A percentile compares a stretch with the other conserved stretches of the same genome.
These are phyloP conservation scores for Thamnophis sirtalis DNA, from an alignment of 2,113 vertebrate genomes.

Conservation along the genomic window DNA sequence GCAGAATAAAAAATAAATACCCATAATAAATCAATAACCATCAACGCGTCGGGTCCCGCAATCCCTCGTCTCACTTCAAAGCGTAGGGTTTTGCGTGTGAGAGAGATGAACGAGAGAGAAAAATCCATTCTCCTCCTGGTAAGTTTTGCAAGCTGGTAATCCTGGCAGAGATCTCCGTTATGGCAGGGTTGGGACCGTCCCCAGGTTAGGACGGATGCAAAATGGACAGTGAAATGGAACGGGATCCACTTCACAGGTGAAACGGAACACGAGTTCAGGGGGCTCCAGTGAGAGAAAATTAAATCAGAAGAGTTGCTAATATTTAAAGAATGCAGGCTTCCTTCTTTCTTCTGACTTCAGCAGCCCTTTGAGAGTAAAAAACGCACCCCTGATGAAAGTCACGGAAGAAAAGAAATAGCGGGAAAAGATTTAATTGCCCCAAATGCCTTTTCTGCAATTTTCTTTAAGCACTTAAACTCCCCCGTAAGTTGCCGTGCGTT, in stretches of 20 bases:
- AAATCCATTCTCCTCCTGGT: neutral
- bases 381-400: neutral
- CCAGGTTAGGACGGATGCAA: neutral
- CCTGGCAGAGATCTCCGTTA: neutral
- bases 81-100: neutral
- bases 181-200: neutral
- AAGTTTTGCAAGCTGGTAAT: neutral
- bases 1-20: neutral
- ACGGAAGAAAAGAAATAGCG: neutral
- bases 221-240: neutral
- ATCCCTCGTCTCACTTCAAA: neutral
- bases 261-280: neutral
- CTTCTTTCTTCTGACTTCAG: neutral
- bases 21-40: neutral
- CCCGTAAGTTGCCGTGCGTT: neutral
- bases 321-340: neutral
- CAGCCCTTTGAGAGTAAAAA: neutral
- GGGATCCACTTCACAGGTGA: neutral
- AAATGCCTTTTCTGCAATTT: neutral
- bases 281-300: neutral
- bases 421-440: neutral
- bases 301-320: neutral
- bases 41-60: neutral
- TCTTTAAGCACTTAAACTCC: neutral
- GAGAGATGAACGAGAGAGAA: neutral